Evolutionary conservation across 2,797 vertebrate genomes (phyloP).

Genomic region (Diglossa cyanea): DNA sequence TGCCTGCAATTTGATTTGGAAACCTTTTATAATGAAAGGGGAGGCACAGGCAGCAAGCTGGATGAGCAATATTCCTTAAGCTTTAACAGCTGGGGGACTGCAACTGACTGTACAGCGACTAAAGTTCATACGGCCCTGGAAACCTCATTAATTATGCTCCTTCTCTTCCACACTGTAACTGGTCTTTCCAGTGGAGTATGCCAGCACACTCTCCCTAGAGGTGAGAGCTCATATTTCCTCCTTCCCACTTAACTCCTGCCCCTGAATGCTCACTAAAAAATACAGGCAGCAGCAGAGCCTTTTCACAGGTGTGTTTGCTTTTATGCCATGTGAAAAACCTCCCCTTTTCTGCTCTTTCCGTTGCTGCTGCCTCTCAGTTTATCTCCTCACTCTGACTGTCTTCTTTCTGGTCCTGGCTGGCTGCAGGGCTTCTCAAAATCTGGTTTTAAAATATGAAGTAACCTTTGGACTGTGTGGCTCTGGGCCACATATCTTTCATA

Average conservation of each 20-base stretch:
- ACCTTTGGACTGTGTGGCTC: neutral
- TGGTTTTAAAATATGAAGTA: neutral
- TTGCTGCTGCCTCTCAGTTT: neutral
- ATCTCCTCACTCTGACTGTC: neutral
- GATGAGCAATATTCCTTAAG: neutral
- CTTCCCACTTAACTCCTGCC: neutral
- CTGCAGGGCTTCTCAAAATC: slow-evolving; percentile 25
- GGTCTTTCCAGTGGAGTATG: neutral
- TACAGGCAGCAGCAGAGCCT: neutral
- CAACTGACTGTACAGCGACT: neutral
- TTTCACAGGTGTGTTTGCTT: neutral
- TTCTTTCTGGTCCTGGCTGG: neutral
- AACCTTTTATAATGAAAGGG: neutral
- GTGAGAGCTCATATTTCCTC: neutral
- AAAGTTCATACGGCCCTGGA: neutral
- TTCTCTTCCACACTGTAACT: neutral
- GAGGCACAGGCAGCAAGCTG: neutral
- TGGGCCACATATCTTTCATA: neutral
- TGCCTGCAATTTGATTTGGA: neutral
- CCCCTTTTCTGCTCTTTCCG: neutral
- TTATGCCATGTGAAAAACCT: neutral
- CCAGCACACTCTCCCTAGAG: neutral
- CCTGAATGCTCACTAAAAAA: neutral
- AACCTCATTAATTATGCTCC: neutral
- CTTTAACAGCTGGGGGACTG: neutral